Percentiles rank a stretch among this genome's conserved stretches.
These are phyloP conservation scores for Drosophila pseudoobscura DNA, from an alignment of 1,140 invertebrate species.

Conservation along the genomic window DNA sequence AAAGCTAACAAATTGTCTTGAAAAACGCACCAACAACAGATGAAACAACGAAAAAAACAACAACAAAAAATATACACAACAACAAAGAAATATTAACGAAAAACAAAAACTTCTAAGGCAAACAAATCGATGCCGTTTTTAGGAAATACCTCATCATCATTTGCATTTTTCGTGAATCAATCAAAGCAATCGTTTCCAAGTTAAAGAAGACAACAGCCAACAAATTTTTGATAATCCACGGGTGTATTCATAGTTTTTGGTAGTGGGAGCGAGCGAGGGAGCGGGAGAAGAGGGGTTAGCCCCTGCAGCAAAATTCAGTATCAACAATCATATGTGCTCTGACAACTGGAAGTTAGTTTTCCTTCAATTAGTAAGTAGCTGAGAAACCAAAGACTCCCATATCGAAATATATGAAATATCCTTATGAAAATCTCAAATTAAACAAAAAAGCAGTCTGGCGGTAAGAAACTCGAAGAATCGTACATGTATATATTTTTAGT, in stretches of 20 bases:
- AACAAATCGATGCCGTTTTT: slow-evolving; percentile 71
- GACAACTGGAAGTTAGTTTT: slow-evolving; percentile 6
- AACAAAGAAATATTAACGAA: slow-evolving; percentile 44
- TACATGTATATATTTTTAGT: too few relatives aligned
- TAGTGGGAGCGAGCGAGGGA: too few relatives aligned
- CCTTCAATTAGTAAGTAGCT: too few relatives aligned
- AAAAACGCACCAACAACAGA: slow-evolving; percentile 56
- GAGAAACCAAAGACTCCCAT: too few relatives aligned
- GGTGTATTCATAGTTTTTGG: slow-evolving; percentile 25
- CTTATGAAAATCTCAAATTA: too few relatives aligned
- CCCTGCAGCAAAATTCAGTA: slow-evolving; percentile 26
- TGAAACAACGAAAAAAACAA: slow-evolving; percentile 27
- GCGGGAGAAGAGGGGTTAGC: slow-evolving; percentile 1
- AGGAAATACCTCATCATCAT: slow-evolving; percentile 74
- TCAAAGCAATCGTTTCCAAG: slow-evolving; percentile 58
- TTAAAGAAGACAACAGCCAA: slow-evolving; percentile 32
- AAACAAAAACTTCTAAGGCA: slow-evolving; percentile 70
- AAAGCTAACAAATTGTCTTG: slow-evolving; percentile 70
- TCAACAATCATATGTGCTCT: not conserved
- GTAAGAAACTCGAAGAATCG: too few relatives aligned
- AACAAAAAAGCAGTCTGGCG: too few relatives aligned
- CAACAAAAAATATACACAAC: slow-evolving; percentile 13
- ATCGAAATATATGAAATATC: too few relatives aligned
- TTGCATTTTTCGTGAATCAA: slow-evolving; percentile 79
- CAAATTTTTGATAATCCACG: slow-evolving; percentile 43